Evolutionary conservation across 2,797 vertebrate species (phyloP), one percentile per base, ranked within the genome.

Genomic region (Diplodus puntazzo): DNA sequence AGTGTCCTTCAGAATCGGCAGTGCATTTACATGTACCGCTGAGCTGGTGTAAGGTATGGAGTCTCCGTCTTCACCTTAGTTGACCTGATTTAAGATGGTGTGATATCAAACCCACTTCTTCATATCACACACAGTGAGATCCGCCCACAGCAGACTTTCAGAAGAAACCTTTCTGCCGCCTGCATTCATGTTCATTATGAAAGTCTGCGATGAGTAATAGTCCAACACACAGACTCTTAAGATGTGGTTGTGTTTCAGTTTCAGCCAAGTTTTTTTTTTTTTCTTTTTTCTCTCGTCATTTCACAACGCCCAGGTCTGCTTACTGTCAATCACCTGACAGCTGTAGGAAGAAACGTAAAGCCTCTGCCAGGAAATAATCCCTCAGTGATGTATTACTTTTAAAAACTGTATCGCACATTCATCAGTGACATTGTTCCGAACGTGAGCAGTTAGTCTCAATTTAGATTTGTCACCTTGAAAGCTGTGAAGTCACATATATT

Each of bases 241-340:
- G 49, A 63, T 83, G 78, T 79, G 81, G 63, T 73, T 85, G 81
- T 81, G 62, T 82, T 64, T 77, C 58, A 39, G 62, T 81, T 86
- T 86, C 69, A 42, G 57, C 65, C 16, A 16, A 60, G 55, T 67
- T 63, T 63, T 69, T 39, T 34, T 63, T 69, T 34, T 39, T 39
- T 39, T 39, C 8, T 39, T 39, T 4, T 39, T 9, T 39, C 8
- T 58, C 23, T 50, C 34, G 49, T 17, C 4, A 53, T 71, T 74
- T 64, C 42, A 66, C 39, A 42, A 67, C 43, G 12, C 55, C 18
- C 11, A 14, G 2, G 49, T 79, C 58, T 65, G 46, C 64, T 89
- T 82, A 74, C 83, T 81, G 83, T 85, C 80, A 85, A 43, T 82
- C 73, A 87, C 69, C 67, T 67, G 64, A 73, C 34, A 49, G 66